A percentile compares a stretch with the other conserved stretches of the same genome.
Conservation (phyloP, 2,888 invertebrate species). For the Dermolepida albohirtum region DNA sequence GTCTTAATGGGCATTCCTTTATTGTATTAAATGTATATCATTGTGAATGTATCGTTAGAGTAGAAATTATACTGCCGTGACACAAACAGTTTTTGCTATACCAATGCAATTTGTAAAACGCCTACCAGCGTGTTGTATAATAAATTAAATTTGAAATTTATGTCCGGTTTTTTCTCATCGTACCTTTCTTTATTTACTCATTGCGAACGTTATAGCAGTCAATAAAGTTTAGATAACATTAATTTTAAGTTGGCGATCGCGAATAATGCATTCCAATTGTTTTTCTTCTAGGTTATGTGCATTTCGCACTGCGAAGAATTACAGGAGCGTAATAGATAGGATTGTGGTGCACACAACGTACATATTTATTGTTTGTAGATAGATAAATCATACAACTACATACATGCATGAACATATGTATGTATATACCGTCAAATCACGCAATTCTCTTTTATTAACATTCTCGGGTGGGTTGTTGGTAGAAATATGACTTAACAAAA, state of each 20-base stretch:
- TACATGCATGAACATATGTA: no score
- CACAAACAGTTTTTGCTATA: constrained; percentile 31
- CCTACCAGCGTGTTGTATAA: constrained; percentile 27
- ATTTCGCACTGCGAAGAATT: not conserved
- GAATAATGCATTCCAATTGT: constrained; percentile 27
- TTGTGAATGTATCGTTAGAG: constrained; percentile 37
- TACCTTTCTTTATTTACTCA: constrained; percentile 27
- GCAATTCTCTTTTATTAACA: no score
- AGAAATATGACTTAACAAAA: no score
- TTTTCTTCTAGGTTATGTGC: constrained; percentile 17
- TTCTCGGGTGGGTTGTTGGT: no score
- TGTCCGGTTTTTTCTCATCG: constrained; percentile 32
- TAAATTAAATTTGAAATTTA: constrained; percentile 40
- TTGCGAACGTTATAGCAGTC: constrained; percentile 24
- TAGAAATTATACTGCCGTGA: constrained; percentile 36
- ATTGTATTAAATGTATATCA: constrained; percentile 37
- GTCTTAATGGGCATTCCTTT: constrained; percentile 36
- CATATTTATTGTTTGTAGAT: not conserved
- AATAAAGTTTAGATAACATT: constrained; percentile 35
- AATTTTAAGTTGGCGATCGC: constrained; percentile 23
- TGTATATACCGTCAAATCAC: no score
- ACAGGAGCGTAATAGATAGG: constrained; percentile 18
- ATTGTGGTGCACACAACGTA: constrained; percentile 3
- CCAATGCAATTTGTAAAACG: constrained; percentile 35
- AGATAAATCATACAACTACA: no score